Evolutionary conservation across 2,888 invertebrate genomes (phyloP), one percentile per base, ranked within the genome.

Genomic region (Lasius fuliginosus): DNA sequence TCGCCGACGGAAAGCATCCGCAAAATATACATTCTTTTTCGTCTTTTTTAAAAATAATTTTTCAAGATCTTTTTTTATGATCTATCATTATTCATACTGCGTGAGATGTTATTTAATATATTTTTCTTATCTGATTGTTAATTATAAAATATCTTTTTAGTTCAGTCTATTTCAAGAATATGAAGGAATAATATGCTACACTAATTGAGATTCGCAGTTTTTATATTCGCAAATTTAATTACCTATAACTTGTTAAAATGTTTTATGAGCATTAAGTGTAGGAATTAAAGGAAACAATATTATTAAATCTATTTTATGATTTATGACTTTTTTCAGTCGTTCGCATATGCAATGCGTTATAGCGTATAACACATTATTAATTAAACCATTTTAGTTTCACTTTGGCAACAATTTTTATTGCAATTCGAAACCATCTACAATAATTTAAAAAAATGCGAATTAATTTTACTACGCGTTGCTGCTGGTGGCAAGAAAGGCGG

Each of bases 401-500:
- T 79, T 58, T 60, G 11, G n/a, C 8, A 42, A 46, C 4, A 3
- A 36, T 58, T 71, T 73, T 33, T 36, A 23, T 33, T 2, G 15
- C 23, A 42, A 58, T 33, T 18, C 18, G 12, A 58, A 23, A 27
- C 2, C 27, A 36, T 33, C 27, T 40, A 15, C 15, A 27, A 12
- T 30, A 33, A 18, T 23, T 30, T 23, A 60, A 3, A 60, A 56
- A 60, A 36, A 49, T 42, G 18, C 12, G 15, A 73, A 60, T 53
- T 46, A 36, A 60, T 60, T 60, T 60, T 9, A 49, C 36, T 40
- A 40, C 46, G 23, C n/a, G 36, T 23, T 46, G 15, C 46, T 36
- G 60, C 79, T n/a, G 23, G 40, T n/a, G 23, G 40, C 40, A 74
- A 58, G 76, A 67, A 58, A 56, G 58, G 46, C 42, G 67, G 30